Evolutionary conservation across 2,888 invertebrate species (phyloP).

Genomic region (Autographa gamma): DNA sequence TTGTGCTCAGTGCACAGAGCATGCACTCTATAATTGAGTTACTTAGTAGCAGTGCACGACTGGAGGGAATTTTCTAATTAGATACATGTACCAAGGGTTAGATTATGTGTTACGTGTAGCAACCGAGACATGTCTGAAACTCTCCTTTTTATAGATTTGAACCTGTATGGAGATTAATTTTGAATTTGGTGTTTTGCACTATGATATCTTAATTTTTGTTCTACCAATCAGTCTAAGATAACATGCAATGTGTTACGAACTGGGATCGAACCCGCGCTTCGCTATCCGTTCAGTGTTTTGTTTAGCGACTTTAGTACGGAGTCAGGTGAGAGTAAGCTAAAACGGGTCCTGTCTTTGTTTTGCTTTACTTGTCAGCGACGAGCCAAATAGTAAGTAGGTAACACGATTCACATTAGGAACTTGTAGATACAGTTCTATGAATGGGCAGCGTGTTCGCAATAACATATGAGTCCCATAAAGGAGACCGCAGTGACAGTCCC

Average conservation of each 20-base stretch:
- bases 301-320: too few relatives aligned
- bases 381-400: slow-evolving; percentile 31
- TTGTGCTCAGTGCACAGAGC: neutral
- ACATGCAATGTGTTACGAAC: too few relatives aligned
- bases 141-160: neutral
- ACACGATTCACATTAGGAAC: slow-evolving; percentile 35
- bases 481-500: slow-evolving; percentile 43
- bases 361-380: neutral
- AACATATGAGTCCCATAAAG: slow-evolving; percentile 52
- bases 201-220: too few relatives aligned
- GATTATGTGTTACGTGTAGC: neutral
- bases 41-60: neutral
- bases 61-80: neutral
- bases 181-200: too few relatives aligned
- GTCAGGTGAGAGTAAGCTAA: neutral
- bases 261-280: too few relatives aligned
- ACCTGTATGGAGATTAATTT: neutral
- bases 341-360: neutral
- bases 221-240: too few relatives aligned
- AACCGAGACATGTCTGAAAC: neutral
- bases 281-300: neutral
- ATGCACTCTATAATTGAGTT: slow-evolving; percentile 8
- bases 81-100: neutral
- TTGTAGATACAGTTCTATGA: slow-evolving; percentile 43
- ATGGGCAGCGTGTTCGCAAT: slow-evolving; percentile 53